These are phyloP conservation scores for Gallinago solitaria DNA, from an alignment of 2,797 vertebrate species.

Conservation along the genomic window DNA sequence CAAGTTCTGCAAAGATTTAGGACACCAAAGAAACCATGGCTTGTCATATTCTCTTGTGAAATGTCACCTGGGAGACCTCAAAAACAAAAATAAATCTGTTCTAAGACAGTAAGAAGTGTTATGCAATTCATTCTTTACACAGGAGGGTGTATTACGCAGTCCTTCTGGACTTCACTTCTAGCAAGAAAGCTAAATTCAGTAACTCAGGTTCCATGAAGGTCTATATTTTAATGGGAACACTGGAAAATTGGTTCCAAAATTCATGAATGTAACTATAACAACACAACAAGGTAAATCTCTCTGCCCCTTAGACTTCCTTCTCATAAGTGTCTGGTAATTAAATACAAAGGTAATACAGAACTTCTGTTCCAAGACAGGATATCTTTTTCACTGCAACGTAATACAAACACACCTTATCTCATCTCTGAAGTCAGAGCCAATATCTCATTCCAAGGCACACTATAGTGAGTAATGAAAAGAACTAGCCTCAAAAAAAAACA, in stretches of 20 bases:
- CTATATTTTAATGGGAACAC: neutral
- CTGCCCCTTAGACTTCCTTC: neutral
- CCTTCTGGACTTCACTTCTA: neutral
- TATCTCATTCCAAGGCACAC: neutral
- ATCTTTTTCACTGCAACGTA: neutral
- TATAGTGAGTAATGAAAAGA: neutral
- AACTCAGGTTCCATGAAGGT: neutral
- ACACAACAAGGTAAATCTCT: neutral
- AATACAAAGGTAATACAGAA: neutral
- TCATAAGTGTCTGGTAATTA: neutral
- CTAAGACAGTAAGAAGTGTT: neutral
- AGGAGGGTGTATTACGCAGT: neutral
- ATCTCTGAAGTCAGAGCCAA: neutral
- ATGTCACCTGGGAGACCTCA: neutral
- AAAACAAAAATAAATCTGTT: neutral
- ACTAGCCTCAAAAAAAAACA: neutral
- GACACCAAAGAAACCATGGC: neutral
- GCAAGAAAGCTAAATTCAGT: neutral
- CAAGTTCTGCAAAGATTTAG: neutral
- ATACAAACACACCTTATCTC: constrained; percentile 4
- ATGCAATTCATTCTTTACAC: fast-evolving
- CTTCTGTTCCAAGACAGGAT: neutral
- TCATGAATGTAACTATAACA: neutral
- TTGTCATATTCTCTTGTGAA: neutral
- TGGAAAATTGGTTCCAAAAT: neutral